phyloP scores from a whole-genome alignment of 2,888 invertebrate genomes.

The Acheta domesticus region DNA sequence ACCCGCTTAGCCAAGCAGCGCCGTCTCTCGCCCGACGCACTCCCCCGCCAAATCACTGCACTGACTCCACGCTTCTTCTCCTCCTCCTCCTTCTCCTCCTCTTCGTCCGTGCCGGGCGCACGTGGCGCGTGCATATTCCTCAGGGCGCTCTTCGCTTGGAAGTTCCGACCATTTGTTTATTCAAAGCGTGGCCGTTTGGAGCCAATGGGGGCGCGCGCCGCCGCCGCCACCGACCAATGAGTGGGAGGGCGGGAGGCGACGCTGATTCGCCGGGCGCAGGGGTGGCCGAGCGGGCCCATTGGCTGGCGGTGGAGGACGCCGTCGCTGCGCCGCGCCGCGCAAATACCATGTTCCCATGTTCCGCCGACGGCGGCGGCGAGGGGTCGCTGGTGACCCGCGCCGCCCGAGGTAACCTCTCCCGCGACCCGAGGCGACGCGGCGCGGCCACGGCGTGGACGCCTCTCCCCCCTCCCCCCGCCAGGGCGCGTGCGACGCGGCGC shows the following conservation, averaged over 20 bases:
- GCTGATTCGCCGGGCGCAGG: neutral
- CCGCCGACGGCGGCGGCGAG: neutral
- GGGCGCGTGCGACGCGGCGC: neutral
- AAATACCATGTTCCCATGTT: neutral
- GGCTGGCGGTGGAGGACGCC: neutral
- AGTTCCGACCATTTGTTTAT: neutral
- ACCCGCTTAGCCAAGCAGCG: too few species aligned
- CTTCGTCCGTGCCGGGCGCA: neutral
- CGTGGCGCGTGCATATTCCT: neutral
- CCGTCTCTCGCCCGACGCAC: too few species aligned
- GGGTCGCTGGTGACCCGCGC: neutral
- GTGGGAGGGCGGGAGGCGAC: neutral
- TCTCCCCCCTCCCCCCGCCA: neutral
- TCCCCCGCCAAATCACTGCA: too few species aligned
- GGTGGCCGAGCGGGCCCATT: neutral
- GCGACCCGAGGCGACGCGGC: neutral
- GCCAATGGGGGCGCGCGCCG: neutral
- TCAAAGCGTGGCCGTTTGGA: neutral
- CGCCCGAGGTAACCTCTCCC: slow-evolving; percentile 5
- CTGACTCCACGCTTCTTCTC: neutral
- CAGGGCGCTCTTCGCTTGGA: neutral
- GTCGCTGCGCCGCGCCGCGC: neutral
- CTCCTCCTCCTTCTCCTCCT: neutral
- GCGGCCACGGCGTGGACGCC: neutral
- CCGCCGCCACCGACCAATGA: neutral